Percentiles rank a stretch among this genome's conserved stretches.
phyloP scores from a whole-genome alignment of 2,888 invertebrate genomes.

The Netelia virgata region DNA sequence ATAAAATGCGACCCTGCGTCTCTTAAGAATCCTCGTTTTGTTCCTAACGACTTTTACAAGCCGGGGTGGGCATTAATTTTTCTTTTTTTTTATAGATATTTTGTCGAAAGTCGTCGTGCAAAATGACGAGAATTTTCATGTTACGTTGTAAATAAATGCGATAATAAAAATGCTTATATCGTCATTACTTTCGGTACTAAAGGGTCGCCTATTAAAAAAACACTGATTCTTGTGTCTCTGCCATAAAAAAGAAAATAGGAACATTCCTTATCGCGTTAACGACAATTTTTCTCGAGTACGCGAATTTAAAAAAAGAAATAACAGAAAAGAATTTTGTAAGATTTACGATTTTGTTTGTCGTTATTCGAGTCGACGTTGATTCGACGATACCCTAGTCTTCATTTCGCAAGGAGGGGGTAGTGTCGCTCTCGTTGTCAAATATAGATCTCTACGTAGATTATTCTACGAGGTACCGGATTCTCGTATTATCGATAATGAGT shows the following conservation, averaged over 20 bases:
- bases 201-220: no score
- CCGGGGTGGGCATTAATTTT: neutral
- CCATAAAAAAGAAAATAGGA: no score
- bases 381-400: no score
- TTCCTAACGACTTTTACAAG: neutral
- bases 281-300: conserved; percentile 19
- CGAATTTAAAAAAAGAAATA: neutral
- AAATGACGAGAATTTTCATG: neutral
- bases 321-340: neutral
- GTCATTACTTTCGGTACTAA: neutral
- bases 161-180: neutral
- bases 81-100: conserved; percentile 9
- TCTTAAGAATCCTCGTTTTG: conserved; percentile 1
- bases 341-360: no score
- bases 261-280: neutral
- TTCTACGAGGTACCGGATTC: conserved; percentile 5
- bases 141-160: neutral
- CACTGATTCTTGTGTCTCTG: no score
- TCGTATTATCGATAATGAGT: conserved; percentile 52
- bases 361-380: no score
- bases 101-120: neutral
- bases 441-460: no score
- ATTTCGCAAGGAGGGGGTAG: no score
- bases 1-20: neutral
- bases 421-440: no score